Evolutionary conservation across 1,140 invertebrate genomes (phyloP), one percentile per base, ranked within the genome.

Genomic region (Holotrichia oblita): DNA sequence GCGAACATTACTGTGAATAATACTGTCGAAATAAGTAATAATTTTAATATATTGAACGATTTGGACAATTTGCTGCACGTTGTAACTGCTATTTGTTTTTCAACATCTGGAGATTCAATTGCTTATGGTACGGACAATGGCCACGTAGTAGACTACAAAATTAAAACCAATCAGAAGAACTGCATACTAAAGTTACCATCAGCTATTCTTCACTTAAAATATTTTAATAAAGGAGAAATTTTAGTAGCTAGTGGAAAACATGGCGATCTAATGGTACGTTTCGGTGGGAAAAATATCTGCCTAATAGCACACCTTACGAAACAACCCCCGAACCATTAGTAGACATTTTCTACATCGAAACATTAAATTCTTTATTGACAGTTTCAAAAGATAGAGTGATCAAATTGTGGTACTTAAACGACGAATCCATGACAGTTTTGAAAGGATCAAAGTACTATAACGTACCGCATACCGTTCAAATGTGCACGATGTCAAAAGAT

Each of bases 81-180:
- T 9, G 72, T 76, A 40, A 79, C 44, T 3, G 40, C 44, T 14
- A 44, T 79, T 73, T 40, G 55, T 14, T 80, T 80, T 74, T 80
- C 79, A 40, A 77, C 48, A n/a, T 80, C 55, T 48, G 79, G 79
- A 8, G 76, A 77, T 73, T 72, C 73, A 27, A 75, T 80, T 2
- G 74, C 75, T 20, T 42, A 76, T 7, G 79, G 79, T 41, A 24
- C 76, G 20, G 42, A 77, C 42, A 79, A 61, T 40, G 79, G 79
- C 12, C 27, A 76, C 42, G 42, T 80, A 7, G 41, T 73, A 0
- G 77, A 79, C 14, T 80, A 79, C 27, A 77, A 80, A 17, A 76
- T 78, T 17, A 77, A 76, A 73, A 79, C 12, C 14, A 73, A 78
- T 27, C 40, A 77, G 0, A 77, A 55, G 20, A 22, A 73, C 20